Evolutionary conservation across 2,797 vertebrate species (phyloP), one percentile per base, ranked within the genome.

Genomic region (Champsocephalus esox): DNA sequence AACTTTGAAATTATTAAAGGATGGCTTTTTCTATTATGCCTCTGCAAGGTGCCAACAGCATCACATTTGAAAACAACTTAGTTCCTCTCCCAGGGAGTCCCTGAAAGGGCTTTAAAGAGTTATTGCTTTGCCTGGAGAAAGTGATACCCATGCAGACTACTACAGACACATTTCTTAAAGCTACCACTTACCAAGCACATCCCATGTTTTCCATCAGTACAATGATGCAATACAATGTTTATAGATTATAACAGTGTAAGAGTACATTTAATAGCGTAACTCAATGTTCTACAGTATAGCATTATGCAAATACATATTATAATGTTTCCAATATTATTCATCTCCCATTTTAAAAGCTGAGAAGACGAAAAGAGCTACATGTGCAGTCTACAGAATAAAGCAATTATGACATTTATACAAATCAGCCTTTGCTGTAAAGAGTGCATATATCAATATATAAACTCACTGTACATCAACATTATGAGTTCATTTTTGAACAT

Each of bases 101-200:
- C 74, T 81, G 61, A 89, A 82, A 88, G 62, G 56, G n/a, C 71
- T 71, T 44, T 82, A 87, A 84, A 77, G 84, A 87, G 79, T 84
- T 84, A 86, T 83, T 87, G 78, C 87, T 79, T 80, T 75, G 79
- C 76, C 80, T 9, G 3, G 51, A 81, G 70, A 69, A 83, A 78
- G 70, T 78, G 58, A 76, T 82, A 87, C 71, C 75, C 45, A 76
- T 73, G 55, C 66, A 72, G 61, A 70, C 24, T 73, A 67, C 66
- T 75, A n/a, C n/a, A n/a, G 71, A 72, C 54, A 75, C 66, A 73
- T 67, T 81, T 80, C 74, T 72, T 80, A 56, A 71, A 79, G 62
- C 66, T 80, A 69, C 65, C 58, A 83, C 64, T 87, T 83, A 70
- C 38, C 67, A 74, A 34, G 7, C 70, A 85, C 71, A 81, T 73